phyloP scores from a whole-genome alignment of 2,888 invertebrate species.

The Eurois occulta region DNA sequence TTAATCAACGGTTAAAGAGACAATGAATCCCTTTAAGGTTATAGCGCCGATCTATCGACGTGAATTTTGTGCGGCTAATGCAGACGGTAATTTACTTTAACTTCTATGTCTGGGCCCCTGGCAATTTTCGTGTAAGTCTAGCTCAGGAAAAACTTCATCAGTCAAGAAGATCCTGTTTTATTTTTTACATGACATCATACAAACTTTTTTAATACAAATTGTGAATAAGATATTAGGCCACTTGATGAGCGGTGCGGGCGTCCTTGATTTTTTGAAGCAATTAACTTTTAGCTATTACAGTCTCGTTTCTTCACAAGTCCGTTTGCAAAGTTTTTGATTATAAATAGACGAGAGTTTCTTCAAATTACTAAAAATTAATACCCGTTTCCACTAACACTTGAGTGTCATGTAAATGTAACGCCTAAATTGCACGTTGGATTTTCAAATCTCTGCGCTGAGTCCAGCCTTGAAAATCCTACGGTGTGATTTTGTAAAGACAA shows the following conservation, averaged over 20 bases:
- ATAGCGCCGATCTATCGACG: not conserved
- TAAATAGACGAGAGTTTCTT: constrained; percentile 18
- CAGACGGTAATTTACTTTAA: not conserved
- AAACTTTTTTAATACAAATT: constrained; percentile 46
- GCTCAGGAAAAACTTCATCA: constrained; percentile 18
- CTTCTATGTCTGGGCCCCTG: not conserved
- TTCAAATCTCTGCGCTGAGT: not conserved
- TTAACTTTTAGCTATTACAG: constrained; percentile 17
- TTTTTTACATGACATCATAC: constrained; percentile 15
- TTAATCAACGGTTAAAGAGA: not conserved
- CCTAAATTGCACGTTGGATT: not conserved
- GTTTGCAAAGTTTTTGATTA: constrained; percentile 45
- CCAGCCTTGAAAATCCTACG: not conserved
- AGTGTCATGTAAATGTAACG: not conserved
- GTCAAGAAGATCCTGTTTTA: constrained; percentile 3
- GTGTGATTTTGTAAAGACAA: not conserved
- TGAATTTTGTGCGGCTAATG: not conserved
- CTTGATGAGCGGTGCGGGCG: constrained; percentile 13
- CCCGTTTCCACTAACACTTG: not conserved
- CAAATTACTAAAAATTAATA: constrained; percentile 39
- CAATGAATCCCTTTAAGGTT: not conserved
- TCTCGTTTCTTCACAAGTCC: constrained; percentile 13
- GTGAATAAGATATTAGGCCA: constrained; percentile 32
- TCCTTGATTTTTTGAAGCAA: constrained; percentile 13
- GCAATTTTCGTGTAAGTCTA: constrained; percentile 11